phyloP scores from a whole-genome alignment of 23 tunicate species.

The Styela plicata region DNA sequence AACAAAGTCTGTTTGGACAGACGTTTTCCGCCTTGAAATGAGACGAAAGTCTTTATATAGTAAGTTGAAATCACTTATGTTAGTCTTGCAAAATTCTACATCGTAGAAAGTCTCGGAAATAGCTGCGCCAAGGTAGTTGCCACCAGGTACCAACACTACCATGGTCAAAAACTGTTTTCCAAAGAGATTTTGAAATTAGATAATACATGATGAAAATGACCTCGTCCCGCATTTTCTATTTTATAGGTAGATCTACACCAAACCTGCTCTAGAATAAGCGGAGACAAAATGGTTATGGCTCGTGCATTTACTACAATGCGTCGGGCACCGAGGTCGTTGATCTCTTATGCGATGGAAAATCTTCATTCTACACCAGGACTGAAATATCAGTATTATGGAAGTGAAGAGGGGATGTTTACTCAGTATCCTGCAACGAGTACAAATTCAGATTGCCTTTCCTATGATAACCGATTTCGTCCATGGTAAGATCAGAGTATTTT shows the following conservation, averaged over 20 bases:
- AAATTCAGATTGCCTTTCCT: conserved; percentile 25
- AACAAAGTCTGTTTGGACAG: too few species aligned
- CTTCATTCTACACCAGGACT: conserved; percentile 30
- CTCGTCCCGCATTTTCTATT: background rate
- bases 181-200: too few species aligned
- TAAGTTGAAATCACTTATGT: too few species aligned
- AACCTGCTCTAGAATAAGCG: background rate
- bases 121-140: too few species aligned
- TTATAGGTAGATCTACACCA: background rate
- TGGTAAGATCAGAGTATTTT: too few species aligned
- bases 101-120: too few species aligned
- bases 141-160: too few species aligned
- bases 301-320: background rate
- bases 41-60: too few species aligned
- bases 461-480: conserved; percentile 77
- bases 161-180: too few species aligned
- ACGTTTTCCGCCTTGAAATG: too few species aligned
- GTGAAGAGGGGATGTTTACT: conserved; percentile 60
- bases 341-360: conserved; percentile 40
- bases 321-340: background rate
- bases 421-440: conserved; percentile 47
- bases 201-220: background rate
- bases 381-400: conserved; percentile 85
- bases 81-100: too few species aligned
- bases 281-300: background rate